Evolutionary conservation across 2,888 invertebrate species (phyloP), one percentile per base, ranked within the genome.

Genomic region (Caradrina kadenii): DNA sequence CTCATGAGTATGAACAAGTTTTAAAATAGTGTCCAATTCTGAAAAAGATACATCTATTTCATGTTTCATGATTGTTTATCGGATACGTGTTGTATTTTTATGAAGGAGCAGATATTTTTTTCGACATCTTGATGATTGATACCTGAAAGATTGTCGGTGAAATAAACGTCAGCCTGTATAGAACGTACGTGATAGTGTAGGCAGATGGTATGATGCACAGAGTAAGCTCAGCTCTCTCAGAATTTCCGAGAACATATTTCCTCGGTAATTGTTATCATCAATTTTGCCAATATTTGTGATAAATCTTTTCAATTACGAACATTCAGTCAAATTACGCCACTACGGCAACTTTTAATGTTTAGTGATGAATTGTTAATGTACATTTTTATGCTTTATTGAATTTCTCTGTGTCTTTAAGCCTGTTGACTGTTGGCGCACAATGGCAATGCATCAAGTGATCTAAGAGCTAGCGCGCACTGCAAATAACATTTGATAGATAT

Each of bases 241-340:
- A 13, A 11, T 70, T 13, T 19, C 22, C 5, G 1, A 42, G 17
- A 39, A 22, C 55, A 22, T 72, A 55, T 55, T 35, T 15, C 17
- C 13, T n/a, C n/a, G 6, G 21, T 55, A 54, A 45, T 5, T 22
- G 1, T 11, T 56, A n/a, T 49, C 71, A 50, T n/a, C 42, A 49
- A 19, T 54, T 26, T 42, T 70, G 62, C 39, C 48, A 42, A 71
- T 55, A 63, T 55, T 65, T 63, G 52, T 69, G 53, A 62, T 70
- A 69, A 55, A 49, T 56, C 6, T 35, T 39, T 19, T 17, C 31
- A 21, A 42, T 48, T 39, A 13, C 13, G 3, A 13, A 19, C 6
- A 1, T 13, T 50, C 21, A 21, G 50, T 50, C 1, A 26, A 31
- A 21, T 52, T 13, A 35, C 35, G 35, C 8, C 8, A 35, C 8